These are phyloP conservation scores for Periophthalmodon schlosseri DNA, from an alignment of 2,113 vertebrate genomes.

Conservation along the genomic window DNA sequence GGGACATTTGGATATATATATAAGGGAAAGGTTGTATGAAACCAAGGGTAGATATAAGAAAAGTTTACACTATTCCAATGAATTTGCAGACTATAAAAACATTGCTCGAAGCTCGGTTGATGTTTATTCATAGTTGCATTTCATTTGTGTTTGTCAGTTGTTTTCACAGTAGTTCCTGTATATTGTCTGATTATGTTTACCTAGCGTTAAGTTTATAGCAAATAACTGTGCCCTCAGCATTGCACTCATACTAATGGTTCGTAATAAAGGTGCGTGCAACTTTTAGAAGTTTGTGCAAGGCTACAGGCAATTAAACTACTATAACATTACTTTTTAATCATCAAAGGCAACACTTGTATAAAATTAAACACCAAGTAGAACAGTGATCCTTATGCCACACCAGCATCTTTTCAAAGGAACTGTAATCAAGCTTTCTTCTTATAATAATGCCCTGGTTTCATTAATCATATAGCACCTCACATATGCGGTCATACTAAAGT, in stretches of 20 bases:
- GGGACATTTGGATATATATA: neutral
- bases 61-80: neutral
- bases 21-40: neutral
- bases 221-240: no score
- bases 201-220: no score
- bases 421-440: no score
- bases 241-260: no score
- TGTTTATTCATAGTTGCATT: neutral
- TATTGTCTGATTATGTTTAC: neutral
- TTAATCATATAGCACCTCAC: neutral
- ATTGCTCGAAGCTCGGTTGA: neutral
- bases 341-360: neutral
- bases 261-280: neutral
- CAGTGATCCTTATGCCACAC: neutral
- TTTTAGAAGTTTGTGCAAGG: neutral
- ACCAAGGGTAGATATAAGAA: neutral
- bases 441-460: no score
- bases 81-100: neutral
- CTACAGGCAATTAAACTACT: neutral
- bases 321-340: neutral
- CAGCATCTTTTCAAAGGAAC: neutral
- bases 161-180: neutral
- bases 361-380: neutral
- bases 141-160: neutral
- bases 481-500: neutral